Conservation (phyloP, 2,888 invertebrate genomes). For the Acronicta psi region DNA sequence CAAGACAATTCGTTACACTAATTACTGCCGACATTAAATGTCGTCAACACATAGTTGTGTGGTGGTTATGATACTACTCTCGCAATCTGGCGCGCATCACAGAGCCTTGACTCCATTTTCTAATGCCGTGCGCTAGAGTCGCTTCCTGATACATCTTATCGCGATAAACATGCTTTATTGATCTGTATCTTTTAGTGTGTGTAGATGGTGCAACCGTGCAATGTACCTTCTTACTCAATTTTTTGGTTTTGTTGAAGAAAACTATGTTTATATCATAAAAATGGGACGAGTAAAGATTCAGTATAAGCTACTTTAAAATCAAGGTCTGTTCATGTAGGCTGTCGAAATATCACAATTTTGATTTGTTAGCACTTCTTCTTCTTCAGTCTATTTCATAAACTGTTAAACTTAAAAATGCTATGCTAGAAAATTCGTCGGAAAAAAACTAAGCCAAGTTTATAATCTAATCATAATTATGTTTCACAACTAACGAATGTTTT, state of each 20-base stretch:
- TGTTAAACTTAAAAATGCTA: neutral
- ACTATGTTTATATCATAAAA: neutral
- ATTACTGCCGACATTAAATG: conserved; percentile 13
- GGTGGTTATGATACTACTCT: conserved; percentile 22
- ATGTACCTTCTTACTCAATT: neutral
- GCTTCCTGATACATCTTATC: conserved; percentile 58
- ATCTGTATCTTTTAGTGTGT: conserved; percentile 43
- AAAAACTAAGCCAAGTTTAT: neutral
- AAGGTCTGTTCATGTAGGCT: conserved; percentile 17
- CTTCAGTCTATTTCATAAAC: conserved; percentile 10
- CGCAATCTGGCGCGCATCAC: conserved; percentile 49
- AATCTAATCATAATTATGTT: conserved; percentile 10
- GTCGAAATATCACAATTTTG: conserved; percentile 9
- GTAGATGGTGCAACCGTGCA: conserved; percentile 1
- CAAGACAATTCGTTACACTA: conserved; percentile 6
- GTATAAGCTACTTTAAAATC: conserved; percentile 5
- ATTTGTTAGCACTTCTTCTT: conserved; percentile 8
- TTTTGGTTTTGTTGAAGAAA: neutral
- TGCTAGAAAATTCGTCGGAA: conserved; percentile 9
- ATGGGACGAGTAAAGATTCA: too few species aligned
- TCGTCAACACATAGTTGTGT: conserved; percentile 6
- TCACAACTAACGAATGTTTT: conserved; percentile 30
- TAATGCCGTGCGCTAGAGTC: conserved; percentile 49
- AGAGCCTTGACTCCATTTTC: conserved; percentile 56
- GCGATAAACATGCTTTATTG: conserved; percentile 38